Conservation (phyloP, 2,113 vertebrate genomes). For the Aegypius monachus region DNA sequence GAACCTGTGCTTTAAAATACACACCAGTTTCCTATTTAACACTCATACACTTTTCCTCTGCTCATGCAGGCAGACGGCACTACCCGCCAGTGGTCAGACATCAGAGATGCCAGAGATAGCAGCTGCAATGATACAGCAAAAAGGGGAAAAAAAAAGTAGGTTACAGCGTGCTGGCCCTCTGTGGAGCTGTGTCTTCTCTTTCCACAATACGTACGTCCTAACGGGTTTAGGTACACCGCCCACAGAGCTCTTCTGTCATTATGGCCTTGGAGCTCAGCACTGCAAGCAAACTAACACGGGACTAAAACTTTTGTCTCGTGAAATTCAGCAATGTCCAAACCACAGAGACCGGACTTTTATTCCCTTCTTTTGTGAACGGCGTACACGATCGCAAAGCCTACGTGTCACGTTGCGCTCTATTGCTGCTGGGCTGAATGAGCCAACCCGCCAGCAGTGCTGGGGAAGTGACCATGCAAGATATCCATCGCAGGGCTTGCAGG, state of each 20-base stretch:
- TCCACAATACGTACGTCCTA: fast-evolving
- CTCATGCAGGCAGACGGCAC: neutral
- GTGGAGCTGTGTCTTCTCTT: neutral
- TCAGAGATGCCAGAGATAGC: neutral
- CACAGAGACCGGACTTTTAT: neutral
- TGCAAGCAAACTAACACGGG: neutral
- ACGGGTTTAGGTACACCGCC: fast-evolving
- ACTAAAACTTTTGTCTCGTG: too few relatives aligned
- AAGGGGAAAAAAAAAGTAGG: neutral
- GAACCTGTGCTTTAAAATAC: neutral
- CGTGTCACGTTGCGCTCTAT: fast-evolving
- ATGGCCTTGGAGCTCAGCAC: neutral
- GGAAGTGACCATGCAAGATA: neutral
- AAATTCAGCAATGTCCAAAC: neutral
- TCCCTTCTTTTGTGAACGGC: neutral
- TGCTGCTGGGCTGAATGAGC: fast-evolving
- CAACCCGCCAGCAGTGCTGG: too few relatives aligned
- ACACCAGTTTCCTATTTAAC: neutral
- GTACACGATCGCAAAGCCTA: neutral
- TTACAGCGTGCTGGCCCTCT: neutral
- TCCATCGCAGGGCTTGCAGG: neutral
- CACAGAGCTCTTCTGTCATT: neutral
- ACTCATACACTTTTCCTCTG: neutral
- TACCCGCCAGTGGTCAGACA: neutral
- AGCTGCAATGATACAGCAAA: neutral